phyloP scores from a whole-genome alignment of 2,888 invertebrate species.

The Aplocera efformata region DNA sequence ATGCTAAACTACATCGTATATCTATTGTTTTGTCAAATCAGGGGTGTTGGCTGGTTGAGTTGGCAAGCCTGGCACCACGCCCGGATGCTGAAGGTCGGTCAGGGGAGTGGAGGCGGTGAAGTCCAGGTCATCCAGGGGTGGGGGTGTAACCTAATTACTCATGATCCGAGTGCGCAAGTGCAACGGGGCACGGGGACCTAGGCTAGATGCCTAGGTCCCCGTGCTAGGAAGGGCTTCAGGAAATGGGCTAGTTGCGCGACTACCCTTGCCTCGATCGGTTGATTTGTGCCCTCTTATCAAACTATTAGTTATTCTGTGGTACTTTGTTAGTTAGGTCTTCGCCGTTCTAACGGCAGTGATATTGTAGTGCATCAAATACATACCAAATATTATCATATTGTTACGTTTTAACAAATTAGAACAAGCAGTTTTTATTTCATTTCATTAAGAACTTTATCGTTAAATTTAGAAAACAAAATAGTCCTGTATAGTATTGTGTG shows the following conservation, averaged over 20 bases:
- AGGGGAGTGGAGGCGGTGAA: slow-evolving; percentile 25
- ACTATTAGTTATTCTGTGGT: slow-evolving; percentile 5
- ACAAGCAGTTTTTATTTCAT: too few species aligned
- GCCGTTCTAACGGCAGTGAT: slow-evolving; percentile 6
- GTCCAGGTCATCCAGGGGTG: slow-evolving; percentile 23
- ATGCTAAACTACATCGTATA: too few species aligned
- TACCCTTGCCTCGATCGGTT: slow-evolving; percentile 8
- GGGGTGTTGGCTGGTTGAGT: slow-evolving; percentile 15
- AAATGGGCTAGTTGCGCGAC: slow-evolving; percentile 8
- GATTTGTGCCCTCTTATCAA: slow-evolving; percentile 5
- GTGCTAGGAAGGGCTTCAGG: slow-evolving; percentile 4
- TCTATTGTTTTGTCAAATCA: slow-evolving; percentile 15
- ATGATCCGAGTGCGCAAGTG: slow-evolving; percentile 64
- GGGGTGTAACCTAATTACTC: slow-evolving; percentile 48
- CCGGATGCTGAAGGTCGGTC: slow-evolving; percentile 68
- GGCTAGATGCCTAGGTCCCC: too few species aligned
- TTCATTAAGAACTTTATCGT: too few species aligned
- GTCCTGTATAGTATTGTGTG: too few species aligned
- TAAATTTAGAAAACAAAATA: too few species aligned
- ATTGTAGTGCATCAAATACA: slow-evolving; percentile 2
- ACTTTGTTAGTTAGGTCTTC: slow-evolving; percentile 1
- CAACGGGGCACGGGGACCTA: slow-evolving; percentile 45
- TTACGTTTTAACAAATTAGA: too few species aligned
- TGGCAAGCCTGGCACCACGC: slow-evolving; percentile 51
- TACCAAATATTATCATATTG: background rate